Conservation (phyloP, 37 sponge, comb jelly and placozoan genomes). For the Axinella damicornis region DNA sequence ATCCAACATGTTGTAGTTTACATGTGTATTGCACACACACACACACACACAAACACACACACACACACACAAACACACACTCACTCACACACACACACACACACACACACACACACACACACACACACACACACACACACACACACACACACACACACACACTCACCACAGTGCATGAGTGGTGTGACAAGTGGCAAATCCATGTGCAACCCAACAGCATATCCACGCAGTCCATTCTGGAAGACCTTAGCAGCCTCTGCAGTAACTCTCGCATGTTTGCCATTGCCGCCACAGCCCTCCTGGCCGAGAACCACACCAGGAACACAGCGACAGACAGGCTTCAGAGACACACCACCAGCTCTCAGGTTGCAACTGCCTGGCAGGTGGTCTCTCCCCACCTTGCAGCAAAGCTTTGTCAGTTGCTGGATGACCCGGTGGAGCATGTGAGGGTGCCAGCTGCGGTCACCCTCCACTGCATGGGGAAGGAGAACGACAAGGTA, state of each 20-base stretch:
- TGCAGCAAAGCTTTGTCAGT: too few species aligned
- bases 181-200: slow-evolving; percentile 54
- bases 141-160: neutral
- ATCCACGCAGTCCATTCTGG: neutral
- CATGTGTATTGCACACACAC: neutral
- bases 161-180: slow-evolving; percentile 54
- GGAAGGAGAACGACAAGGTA: slow-evolving; percentile 53
- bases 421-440: slow-evolving; percentile 19
- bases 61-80: neutral
- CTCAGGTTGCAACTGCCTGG: too few species aligned
- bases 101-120: too few species aligned
- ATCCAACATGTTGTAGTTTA: too few species aligned
- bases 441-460: slow-evolving; percentile 58
- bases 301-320: slow-evolving; percentile 23
- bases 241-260: slow-evolving; percentile 38
- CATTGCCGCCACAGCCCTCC: slow-evolving; percentile 20
- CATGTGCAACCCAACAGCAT: slow-evolving; percentile 30
- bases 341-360: too few species aligned
- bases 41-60: too few species aligned
- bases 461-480: slow-evolving; percentile 50
- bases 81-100: neutral
- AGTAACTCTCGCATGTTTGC: slow-evolving; percentile 45
- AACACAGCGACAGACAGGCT: neutral
- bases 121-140: too few species aligned
- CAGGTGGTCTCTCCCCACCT: too few species aligned